Base-by-base conservation (phyloP, 2,797 vertebrate species). In the Hemibagrus guttatus region DNA sequence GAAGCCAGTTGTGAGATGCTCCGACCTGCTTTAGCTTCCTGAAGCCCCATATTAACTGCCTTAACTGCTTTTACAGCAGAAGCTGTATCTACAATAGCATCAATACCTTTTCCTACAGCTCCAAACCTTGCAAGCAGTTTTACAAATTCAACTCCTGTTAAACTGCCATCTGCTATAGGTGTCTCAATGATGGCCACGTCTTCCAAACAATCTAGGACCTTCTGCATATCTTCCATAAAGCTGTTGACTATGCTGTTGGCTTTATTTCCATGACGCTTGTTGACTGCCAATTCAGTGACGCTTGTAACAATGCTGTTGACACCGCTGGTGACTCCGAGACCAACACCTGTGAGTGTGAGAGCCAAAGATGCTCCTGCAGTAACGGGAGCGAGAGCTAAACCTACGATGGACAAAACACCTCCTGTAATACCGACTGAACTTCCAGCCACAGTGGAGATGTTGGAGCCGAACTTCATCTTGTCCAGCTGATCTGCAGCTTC, bases 371-470 rank as follows among this genome's bases (percentile, higher is more conserved):
- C 35, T 39, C 35, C 35, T 39, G 35, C 35, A 39, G 35, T 39
- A 39, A 39, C 35, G 35, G 35, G 35, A 39, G 35, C 1, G 35
- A 39, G 35, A 39, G 35, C 35, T 39, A 39, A 2, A 39, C 35
- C 35, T 39, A 39, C 35, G 35, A 39, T 39, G 35, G 35, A 39
- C 35, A 39, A 39, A 39, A 39, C 35, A 39, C 35, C 35, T 39
- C 35, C 35, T 39, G 35, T 4, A 2, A 88, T 87, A 39, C 95
- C 94, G 52, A 96, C 92, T 0, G 94, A 94, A 78, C 95, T 95
- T 63, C 95, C 93, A 26, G 88, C 90, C 72, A 95, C 93, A 46
- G 91, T 94, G 88, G 94, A 96, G 89, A 96, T 95, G 88, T 87
- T 93, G 19, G 94, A 90, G 0, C 94, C 95, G 21, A 0, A 90